These are phyloP conservation scores for Parazoanthus darwini DNA, from an alignment of 92 coral and sea anemone species.

Conservation along the genomic window DNA sequence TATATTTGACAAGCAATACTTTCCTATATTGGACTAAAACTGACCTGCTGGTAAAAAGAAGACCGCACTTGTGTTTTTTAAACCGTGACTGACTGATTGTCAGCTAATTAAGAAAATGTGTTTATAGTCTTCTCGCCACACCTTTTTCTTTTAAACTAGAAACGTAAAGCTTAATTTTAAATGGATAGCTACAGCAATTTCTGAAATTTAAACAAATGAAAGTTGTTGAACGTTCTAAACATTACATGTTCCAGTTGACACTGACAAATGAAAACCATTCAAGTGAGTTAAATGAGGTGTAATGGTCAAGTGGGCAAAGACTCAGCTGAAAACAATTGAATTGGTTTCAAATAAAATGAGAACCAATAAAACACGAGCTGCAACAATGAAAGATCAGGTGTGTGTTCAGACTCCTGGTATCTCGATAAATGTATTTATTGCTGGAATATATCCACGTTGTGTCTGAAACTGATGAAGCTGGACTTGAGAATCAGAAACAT, in stretches of 20 bases:
- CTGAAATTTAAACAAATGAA: neutral
- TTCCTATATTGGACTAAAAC: too few species aligned
- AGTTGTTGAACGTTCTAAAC: neutral
- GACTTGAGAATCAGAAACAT: neutral
- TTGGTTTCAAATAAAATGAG: neutral
- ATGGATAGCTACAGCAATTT: too few species aligned
- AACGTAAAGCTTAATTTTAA: too few species aligned
- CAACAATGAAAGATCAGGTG: constrained; percentile 9
- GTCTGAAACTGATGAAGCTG: neutral
- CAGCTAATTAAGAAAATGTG: neutral
- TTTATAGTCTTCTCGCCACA: neutral
- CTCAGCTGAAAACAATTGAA: neutral
- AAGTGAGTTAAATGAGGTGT: too few species aligned
- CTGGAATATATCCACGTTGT: neutral
- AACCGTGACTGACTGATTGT: too few species aligned
- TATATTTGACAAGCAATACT: too few species aligned
- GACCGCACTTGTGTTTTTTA: too few species aligned
- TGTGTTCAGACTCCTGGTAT: neutral
- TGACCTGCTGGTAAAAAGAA: too few species aligned
- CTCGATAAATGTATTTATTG: constrained; percentile 21
- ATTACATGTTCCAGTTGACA: too few species aligned
- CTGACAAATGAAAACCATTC: too few species aligned
- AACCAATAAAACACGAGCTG: neutral
- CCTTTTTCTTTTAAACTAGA: too few species aligned
- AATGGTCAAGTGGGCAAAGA: neutral